These are phyloP conservation scores for Drosophila robusta DNA, from an alignment of 2,888 invertebrate species.

Conservation along the genomic window DNA sequence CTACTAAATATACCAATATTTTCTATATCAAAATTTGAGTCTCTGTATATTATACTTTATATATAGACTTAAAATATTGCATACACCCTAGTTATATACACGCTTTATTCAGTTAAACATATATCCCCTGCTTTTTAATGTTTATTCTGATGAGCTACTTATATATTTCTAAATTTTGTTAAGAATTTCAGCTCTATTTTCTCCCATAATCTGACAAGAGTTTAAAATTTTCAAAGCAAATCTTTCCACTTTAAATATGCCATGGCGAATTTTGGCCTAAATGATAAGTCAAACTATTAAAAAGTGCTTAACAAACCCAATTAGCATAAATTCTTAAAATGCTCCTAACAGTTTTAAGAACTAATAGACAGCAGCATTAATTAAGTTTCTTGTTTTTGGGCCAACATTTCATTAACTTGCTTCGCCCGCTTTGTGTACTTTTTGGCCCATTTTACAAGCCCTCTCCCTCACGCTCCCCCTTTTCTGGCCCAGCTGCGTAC, in stretches of 20 bases:
- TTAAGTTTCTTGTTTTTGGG: slow-evolving; percentile 12
- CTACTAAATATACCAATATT: too few species aligned
- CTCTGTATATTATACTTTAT: too few species aligned
- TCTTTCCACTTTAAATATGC: too few species aligned
- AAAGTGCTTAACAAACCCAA: slow-evolving; percentile 2
- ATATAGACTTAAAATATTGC: too few species aligned
- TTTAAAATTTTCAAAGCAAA: too few species aligned
- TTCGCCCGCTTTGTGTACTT: slow-evolving; percentile 16
- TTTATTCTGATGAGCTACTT: too few species aligned
- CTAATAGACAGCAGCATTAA: slow-evolving; percentile 24
- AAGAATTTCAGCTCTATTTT: not conserved
- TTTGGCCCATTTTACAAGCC: not conserved
- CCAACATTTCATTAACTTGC: slow-evolving; percentile 25
- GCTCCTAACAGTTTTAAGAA: slow-evolving; percentile 9
- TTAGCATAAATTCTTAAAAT: slow-evolving; percentile 20
- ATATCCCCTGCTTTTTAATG: too few species aligned
- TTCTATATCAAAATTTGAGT: too few species aligned
- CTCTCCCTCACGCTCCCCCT: not conserved
- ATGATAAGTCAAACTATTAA: slow-evolving; percentile 6
- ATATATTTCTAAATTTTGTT: too few species aligned
- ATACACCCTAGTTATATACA: too few species aligned
- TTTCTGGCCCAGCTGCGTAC: slow-evolving; percentile 31
- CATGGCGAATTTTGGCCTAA: not conserved
- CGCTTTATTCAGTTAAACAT: too few species aligned
- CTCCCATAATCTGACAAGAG: not conserved